Percentiles rank a stretch among this genome's conserved stretches.
Conservation (phyloP, 2,888 invertebrate genomes). For the Eutolmus rufibarbis region DNA sequence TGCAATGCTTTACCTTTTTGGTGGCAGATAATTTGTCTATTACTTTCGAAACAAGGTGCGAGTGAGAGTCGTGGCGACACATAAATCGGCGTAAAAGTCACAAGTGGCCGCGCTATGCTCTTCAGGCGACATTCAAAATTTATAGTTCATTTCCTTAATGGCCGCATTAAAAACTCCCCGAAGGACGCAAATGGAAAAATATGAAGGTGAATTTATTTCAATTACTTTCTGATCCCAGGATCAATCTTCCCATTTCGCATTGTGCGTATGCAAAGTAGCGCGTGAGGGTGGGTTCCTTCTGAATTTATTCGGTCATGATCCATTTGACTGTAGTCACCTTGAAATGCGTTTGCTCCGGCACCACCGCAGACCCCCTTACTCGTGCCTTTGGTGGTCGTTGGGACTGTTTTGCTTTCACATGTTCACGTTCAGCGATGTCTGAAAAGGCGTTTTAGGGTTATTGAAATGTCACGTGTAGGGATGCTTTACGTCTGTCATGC, state of each 20-base stretch:
- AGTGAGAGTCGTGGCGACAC: not conserved
- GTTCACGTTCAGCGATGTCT: constrained; percentile 5
- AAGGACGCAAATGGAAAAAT: constrained; percentile 45
- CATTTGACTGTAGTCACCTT: constrained; percentile 35
- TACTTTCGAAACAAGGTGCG: not conserved
- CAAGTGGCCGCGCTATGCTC: constrained; percentile 2
- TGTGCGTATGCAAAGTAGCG: constrained; percentile 42
- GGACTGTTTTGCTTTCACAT: constrained; percentile 17
- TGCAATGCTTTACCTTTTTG: not conserved
- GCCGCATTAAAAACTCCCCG: constrained; percentile 44
- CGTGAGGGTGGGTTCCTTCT: not conserved
- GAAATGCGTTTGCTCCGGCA: not conserved
- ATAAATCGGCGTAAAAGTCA: constrained; percentile 29
- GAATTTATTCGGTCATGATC: constrained; percentile 32
- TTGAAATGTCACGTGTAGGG: constrained; percentile 45
- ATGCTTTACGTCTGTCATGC: constrained; percentile 44
- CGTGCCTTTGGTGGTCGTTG: constrained; percentile 12
- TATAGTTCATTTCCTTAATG: constrained; percentile 48
- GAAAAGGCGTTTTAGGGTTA: constrained; percentile 40
- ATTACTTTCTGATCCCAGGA: constrained; percentile 47
- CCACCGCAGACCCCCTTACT: not conserved
- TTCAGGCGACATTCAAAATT: constrained; percentile 39
- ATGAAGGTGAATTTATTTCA: constrained; percentile 48
- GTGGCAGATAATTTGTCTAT: not conserved
- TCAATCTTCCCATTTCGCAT: constrained; percentile 34